Evolutionary conservation across 2,113 vertebrate genomes (phyloP).

Genomic region (Galeopterus variegatus): DNA sequence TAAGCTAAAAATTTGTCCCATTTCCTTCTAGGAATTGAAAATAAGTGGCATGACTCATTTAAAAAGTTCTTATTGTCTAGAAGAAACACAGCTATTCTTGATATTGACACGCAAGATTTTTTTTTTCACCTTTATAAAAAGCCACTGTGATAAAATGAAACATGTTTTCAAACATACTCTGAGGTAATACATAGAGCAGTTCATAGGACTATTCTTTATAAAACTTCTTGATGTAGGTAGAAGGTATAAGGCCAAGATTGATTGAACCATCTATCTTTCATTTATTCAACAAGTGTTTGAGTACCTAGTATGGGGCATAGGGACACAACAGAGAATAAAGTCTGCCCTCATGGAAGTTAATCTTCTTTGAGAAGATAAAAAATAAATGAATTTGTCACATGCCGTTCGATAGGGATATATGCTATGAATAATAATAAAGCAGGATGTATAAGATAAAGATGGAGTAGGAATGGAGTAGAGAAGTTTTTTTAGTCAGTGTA

Average conservation of each 20-base stretch:
- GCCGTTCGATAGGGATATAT: neutral
- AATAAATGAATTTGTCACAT: slow-evolving; percentile 44
- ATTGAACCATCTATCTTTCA: neutral
- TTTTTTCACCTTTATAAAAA: slow-evolving; percentile 2
- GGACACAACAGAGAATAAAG: neutral
- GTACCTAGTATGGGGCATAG: neutral
- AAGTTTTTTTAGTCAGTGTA: neutral
- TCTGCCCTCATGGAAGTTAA: neutral
- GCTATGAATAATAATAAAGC: slow-evolving; percentile 45
- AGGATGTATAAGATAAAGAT: slow-evolving; percentile 7
- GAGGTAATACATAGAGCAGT: slow-evolving; percentile 9
- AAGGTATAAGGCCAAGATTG: slow-evolving; percentile 32
- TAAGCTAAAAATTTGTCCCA: neutral
- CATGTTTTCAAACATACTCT: slow-evolving; percentile 37
- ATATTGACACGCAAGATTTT: slow-evolving; percentile 35
- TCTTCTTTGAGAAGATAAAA: slow-evolving; percentile 24
- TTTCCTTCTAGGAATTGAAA: slow-evolving; percentile 27
- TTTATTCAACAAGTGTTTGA: slow-evolving; percentile 60
- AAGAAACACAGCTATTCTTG: neutral
- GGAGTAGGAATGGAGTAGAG: slow-evolving; percentile 11
- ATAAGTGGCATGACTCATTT: neutral
- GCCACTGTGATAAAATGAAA: slow-evolving; percentile 22
- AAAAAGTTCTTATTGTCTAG: slow-evolving; percentile 19
- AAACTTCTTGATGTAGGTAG: slow-evolving; percentile 40
- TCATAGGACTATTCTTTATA: slow-evolving; percentile 1